These are phyloP conservation scores for Lepidostoma basale DNA, from an alignment of 1,140 invertebrate species.

Conservation along the genomic window DNA sequence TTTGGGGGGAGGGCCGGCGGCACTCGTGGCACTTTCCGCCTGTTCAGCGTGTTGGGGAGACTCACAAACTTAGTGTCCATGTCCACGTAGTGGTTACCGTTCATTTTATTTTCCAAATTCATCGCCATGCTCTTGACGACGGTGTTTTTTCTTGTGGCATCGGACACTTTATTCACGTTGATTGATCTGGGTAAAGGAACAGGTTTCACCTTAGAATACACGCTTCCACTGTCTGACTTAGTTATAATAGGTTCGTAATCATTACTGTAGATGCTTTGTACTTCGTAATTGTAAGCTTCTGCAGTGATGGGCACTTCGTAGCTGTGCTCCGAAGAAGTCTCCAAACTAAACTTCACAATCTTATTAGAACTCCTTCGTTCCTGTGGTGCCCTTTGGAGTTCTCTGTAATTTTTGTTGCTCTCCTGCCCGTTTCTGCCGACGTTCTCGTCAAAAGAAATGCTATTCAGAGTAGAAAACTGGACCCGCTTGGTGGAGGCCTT, in stretches of 20 bases:
- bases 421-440: constrained; percentile 49
- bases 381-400: constrained; percentile 24
- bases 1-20: constrained; percentile 74
- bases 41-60: constrained; percentile 55
- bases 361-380: constrained; percentile 50
- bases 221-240: constrained; percentile 52
- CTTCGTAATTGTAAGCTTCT: constrained; percentile 63
- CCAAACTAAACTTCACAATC: constrained; percentile 61
- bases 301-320: constrained; percentile 60
- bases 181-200: constrained; percentile 50
- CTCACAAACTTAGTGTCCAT: constrained; percentile 55
- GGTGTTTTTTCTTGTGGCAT: constrained; percentile 52
- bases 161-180: constrained; percentile 32
- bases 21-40: constrained; percentile 64
- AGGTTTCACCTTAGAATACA: constrained; percentile 44
- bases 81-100: constrained; percentile 52
- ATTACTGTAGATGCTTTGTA: constrained; percentile 68
- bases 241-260: constrained; percentile 67
- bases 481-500: constrained; percentile 59
- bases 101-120: constrained; percentile 64
- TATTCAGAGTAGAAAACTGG: constrained; percentile 60
- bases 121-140: constrained; percentile 64
- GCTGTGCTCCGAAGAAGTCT: constrained; percentile 60
- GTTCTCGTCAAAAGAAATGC: constrained; percentile 60
- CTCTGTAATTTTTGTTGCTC: constrained; percentile 24